Percentiles rank a stretch among this genome's conserved stretches.
phyloP scores from a whole-genome alignment of 2,888 invertebrate genomes.

The Drosophila borealis region DNA sequence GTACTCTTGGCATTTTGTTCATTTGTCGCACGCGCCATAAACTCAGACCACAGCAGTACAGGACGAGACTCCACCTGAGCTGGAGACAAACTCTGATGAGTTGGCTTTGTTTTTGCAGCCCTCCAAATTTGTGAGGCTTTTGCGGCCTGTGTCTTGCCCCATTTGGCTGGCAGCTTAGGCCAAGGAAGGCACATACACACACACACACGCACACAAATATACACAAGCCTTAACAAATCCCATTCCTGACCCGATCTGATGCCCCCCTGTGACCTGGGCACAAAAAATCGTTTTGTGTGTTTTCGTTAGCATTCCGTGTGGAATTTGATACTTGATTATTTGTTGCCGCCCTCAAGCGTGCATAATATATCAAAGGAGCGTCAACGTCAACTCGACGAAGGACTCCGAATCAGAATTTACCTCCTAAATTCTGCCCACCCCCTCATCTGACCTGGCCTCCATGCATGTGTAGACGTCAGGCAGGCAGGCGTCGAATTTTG shows the following conservation, averaged over 20 bases:
- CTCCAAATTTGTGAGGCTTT: conserved; percentile 41
- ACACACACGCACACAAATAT: background rate
- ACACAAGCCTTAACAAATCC: conserved; percentile 30
- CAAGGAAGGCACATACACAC: conserved; percentile 14
- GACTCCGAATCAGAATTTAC: conserved; percentile 40
- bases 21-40: conserved; percentile 73
- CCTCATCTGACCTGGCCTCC: background rate
- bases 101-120: conserved; percentile 55
- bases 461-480: conserved; percentile 72
- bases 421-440: background rate
- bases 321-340: conserved; percentile 80
- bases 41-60: conserved; percentile 34
- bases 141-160: conserved; percentile 59
- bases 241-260: conserved; percentile 21
- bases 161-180: conserved; percentile 73
- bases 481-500: conserved; percentile 35
- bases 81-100: conserved; percentile 45
- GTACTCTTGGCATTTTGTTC: conserved; percentile 60
- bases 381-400: conserved; percentile 66
- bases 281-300: conserved; percentile 62
- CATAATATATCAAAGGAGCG: conserved; percentile 81
- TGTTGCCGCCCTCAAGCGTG: conserved; percentile 80
- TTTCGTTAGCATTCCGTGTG: conserved; percentile 79
- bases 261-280: conserved; percentile 51
- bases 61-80: conserved; percentile 37